A percentile compares a stretch with the other conserved stretches of the same genome.
phyloP scores from a whole-genome alignment of 2,888 invertebrate genomes.

The Apantesis nais region DNA sequence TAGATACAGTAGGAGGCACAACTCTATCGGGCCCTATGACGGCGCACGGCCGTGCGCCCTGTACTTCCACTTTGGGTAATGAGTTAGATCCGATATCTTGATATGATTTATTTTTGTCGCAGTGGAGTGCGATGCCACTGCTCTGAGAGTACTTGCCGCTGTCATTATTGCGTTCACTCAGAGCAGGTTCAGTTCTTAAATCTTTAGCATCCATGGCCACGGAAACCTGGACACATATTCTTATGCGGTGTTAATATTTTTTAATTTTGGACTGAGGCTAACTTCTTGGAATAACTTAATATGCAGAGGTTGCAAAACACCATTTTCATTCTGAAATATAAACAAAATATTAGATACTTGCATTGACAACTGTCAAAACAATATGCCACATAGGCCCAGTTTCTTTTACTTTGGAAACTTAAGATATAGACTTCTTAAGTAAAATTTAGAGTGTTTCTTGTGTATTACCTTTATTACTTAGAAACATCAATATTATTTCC shows the following conservation, averaged over 20 bases:
- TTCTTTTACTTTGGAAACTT: conserved; percentile 27
- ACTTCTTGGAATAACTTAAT: conserved; percentile 43
- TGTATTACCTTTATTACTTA: conserved; percentile 52
- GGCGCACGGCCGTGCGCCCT: conserved; percentile 77
- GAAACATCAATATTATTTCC: conserved; percentile 83
- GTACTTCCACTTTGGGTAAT: conserved; percentile 74
- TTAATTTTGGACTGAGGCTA: conserved; percentile 42
- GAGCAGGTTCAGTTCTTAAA: conserved; percentile 67
- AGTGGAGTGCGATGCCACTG: conserved; percentile 61
- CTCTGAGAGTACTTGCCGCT: conserved; percentile 73
- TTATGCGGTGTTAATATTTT: conserved; percentile 68
- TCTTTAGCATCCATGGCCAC: conserved; percentile 82
- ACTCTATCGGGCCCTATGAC: conserved; percentile 82
- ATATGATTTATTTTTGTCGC: conserved; percentile 72
- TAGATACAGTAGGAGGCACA: conserved; percentile 62
- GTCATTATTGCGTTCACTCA: conserved; percentile 73
- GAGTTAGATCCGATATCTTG: conserved; percentile 73
- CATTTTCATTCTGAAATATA: conserved; percentile 78
- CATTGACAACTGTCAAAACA: conserved; percentile 83
- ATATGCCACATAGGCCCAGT: conserved; percentile 75
- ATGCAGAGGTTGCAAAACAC: conserved; percentile 50
- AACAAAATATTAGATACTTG: conserved; percentile 75
- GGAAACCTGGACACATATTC: conserved; percentile 58
- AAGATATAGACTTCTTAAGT: conserved; percentile 24
- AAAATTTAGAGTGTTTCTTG: conserved; percentile 54